Conservation (phyloP, 2,888 invertebrate genomes). For the Acronicta leporina region DNA sequence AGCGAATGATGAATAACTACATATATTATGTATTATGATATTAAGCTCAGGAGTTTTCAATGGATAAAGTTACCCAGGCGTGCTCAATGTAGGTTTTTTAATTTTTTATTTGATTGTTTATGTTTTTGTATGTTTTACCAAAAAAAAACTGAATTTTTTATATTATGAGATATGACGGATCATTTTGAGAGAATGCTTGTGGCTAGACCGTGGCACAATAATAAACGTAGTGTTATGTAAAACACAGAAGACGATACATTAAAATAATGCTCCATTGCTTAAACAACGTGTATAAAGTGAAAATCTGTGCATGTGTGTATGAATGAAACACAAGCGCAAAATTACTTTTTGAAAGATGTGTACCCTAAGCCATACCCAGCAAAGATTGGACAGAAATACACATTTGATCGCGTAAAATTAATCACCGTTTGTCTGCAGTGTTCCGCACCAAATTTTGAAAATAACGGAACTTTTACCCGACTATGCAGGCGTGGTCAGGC, state of each 20-base stretch:
- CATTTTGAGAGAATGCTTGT: not conserved
- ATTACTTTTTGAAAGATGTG: slow-evolving; percentile 83
- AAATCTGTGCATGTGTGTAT: slow-evolving; percentile 46
- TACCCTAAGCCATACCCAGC: slow-evolving; percentile 81
- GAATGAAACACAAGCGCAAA: slow-evolving; percentile 56
- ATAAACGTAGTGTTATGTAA: not conserved
- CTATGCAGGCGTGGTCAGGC: slow-evolving; percentile 80
- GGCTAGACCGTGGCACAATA: not conserved
- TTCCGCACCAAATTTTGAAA: slow-evolving; percentile 39
- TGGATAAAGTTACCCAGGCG: too few species aligned
- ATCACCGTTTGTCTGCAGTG: slow-evolving; percentile 29
- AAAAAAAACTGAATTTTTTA: too few species aligned
- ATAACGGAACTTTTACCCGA: slow-evolving; percentile 60
- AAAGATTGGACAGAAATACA: slow-evolving; percentile 76
- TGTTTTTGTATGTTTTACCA: too few species aligned
- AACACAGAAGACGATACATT: slow-evolving; percentile 2
- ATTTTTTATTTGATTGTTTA: too few species aligned
- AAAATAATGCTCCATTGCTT: slow-evolving; percentile 4
- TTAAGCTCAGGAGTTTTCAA: too few species aligned
- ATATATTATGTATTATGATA: slow-evolving; percentile 13
- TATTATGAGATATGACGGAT: too few species aligned
- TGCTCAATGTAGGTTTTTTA: too few species aligned
- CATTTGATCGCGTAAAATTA: slow-evolving; percentile 46
- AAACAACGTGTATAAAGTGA: slow-evolving; percentile 21
- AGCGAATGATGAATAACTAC: slow-evolving; percentile 33